Evolutionary conservation across 2,888 invertebrate species (phyloP).

Genomic region (Cataglyphis rosenhaueri): DNA sequence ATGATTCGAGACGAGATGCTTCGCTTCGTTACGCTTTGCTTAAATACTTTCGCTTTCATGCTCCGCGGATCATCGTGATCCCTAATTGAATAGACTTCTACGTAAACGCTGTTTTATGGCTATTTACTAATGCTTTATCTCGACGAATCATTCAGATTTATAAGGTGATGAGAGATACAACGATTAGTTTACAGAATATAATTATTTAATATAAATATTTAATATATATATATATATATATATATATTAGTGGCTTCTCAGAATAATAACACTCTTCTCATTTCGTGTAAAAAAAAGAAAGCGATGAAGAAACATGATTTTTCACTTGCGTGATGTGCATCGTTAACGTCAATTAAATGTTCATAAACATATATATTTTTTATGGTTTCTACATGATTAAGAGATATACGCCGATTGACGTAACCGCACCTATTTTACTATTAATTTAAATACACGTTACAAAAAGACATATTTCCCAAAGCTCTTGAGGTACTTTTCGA

Average conservation of each 20-base stretch:
- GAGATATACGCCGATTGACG: background rate
- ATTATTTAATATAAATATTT: conserved; percentile 4
- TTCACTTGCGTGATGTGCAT: background rate
- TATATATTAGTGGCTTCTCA: background rate
- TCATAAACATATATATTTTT: background rate
- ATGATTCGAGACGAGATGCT: background rate
- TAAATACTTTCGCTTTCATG: conserved; percentile 48
- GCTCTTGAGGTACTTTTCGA: background rate
- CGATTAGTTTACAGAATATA: conserved; percentile 9
- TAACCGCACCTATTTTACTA: background rate
- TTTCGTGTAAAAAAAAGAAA: conserved; percentile 1
- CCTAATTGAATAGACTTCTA: conserved; percentile 20
- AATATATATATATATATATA: too few relatives aligned
- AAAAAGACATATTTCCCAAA: background rate
- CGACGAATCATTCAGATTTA: background rate
- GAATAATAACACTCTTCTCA: background rate
- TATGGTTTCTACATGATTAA: background rate
- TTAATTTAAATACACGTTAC: background rate
- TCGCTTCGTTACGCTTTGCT: conserved; percentile 39
- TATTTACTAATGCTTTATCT: conserved; percentile 43
- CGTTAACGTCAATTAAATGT: background rate
- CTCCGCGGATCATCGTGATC: conserved; percentile 40
- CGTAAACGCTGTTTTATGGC: conserved; percentile 30
- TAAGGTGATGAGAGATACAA: background rate
- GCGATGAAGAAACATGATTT: background rate